Conservation (phyloP, 2,113 vertebrate species). For the Callipepla californica region DNA sequence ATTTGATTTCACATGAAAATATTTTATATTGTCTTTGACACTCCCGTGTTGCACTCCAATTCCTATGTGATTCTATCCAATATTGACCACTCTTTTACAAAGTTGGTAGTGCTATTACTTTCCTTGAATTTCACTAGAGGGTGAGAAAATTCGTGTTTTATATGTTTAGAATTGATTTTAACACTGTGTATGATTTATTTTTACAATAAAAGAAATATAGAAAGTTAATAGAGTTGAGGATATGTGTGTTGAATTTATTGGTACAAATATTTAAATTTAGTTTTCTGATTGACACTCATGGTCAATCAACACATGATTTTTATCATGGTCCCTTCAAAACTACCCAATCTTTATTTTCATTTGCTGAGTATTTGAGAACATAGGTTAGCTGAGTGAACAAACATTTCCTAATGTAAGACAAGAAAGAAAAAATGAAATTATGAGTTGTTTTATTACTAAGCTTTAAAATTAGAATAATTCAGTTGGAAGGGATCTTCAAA, state of each 20-base stretch:
- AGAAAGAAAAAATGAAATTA: neutral
- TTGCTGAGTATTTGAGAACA: neutral
- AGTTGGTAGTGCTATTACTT: rapidly evolving
- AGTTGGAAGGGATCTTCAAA: neutral
- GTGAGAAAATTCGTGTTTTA: neutral
- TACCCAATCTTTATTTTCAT: neutral
- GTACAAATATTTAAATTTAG: neutral
- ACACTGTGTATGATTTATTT: neutral
- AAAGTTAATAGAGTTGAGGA: neutral
- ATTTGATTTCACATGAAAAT: neutral
- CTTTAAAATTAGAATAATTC: neutral
- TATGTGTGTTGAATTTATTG: neutral
- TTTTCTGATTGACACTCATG: neutral
- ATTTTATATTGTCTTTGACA: neutral
- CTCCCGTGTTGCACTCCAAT: neutral
- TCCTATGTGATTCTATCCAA: neutral
- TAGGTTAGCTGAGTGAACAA: neutral
- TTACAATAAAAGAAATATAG: neutral
- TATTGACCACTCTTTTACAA: neutral
- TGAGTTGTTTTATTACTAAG: neutral
- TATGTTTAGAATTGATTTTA: neutral
- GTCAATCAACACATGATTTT: rapidly evolving
- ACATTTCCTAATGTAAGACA: rapidly evolving
- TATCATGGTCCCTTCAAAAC: neutral
- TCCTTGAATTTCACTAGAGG: neutral